phyloP scores from a whole-genome alignment of 2,888 invertebrate genomes.

The Agrilus biguttatus region DNA sequence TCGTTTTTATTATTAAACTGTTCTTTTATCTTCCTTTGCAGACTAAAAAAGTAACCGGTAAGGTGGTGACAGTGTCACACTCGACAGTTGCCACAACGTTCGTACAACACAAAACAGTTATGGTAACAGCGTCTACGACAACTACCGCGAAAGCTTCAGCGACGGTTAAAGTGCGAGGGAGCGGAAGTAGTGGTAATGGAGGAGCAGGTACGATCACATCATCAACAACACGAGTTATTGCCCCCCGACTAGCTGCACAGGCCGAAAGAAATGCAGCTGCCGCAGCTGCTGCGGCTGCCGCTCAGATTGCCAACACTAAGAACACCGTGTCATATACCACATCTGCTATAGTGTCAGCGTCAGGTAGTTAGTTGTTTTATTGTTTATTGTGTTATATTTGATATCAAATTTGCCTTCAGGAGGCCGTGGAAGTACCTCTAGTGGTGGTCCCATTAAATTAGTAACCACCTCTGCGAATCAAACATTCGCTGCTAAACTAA shows the following conservation, averaged over 20 bases:
- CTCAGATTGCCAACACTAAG: constrained; percentile 34
- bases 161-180: constrained; percentile 20
- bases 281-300: constrained; percentile 25
- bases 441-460: constrained; percentile 12
- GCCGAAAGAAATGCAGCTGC: constrained; percentile 35
- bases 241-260: constrained; percentile 42
- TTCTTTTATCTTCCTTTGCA: constrained; percentile 9
- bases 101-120: constrained; percentile 17
- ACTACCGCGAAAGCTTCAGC: constrained; percentile 13
- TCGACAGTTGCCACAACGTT: constrained; percentile 9
- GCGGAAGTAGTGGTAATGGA: no score
- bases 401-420: neutral
- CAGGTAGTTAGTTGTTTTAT: constrained; percentile 21
- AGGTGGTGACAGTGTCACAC: constrained; percentile 15
- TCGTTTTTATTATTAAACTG: constrained; percentile 1
- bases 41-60: constrained; percentile 29
- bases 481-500: constrained; percentile 62
- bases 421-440: constrained; percentile 13
- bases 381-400: neutral
- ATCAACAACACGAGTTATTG: constrained; percentile 17
- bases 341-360: constrained; percentile 36
- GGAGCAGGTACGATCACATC: constrained; percentile 11
- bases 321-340: constrained; percentile 43
- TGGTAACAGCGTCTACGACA: constrained; percentile 15
- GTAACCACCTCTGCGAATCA: constrained; percentile 35